Evolutionary conservation across 1,140 invertebrate genomes (phyloP), one percentile per base, ranked within the genome.

Genomic region (Babylonia areolata): DNA sequence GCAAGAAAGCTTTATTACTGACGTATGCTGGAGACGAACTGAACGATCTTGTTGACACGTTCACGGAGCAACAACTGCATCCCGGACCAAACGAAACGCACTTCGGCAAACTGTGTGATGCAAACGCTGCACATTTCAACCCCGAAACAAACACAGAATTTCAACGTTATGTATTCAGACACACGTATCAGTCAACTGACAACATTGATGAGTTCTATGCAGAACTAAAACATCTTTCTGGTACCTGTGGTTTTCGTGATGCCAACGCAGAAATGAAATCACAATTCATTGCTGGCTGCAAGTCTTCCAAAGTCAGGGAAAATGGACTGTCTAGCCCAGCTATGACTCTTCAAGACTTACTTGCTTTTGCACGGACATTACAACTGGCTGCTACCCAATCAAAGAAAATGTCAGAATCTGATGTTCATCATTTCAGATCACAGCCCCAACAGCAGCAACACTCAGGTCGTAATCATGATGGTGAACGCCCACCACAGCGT

Each of bases 11-110:
- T 11, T n/a, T 77, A 33, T 28, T 78, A 28, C 40, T 78, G 40
- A 39, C 75, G 23, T 78, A 78, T 78, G 75, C 5, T 42, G 75
- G 75, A 28, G 75, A 78, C 33, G 75, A 78, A 78, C 40, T 78
- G 33, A 78, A 78, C 40, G 75, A 78, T 33, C 15, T 78, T 78
- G 75, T 78, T 42, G 75, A 78, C 35, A 42, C 75, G 23, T 37
- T 78, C 31, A 20, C 28, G 17, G 28, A 20, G 20, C 17, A 78
- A 28, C 35, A 39, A 37, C 15, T 78, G 17, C 15, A 20, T 28
- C 73, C 75, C 28, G 75, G 40, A 23, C 17, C 15, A n/a, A 33
- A 42, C 31, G 75, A 78, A 33, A 78, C 75, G 15, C 28, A 37
- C 40, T 78, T 78, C 33, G 40, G 40, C 17, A 78, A 78, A 33